Conservation (phyloP, 2,797 vertebrate genomes). For the Tapera naevia region DNA sequence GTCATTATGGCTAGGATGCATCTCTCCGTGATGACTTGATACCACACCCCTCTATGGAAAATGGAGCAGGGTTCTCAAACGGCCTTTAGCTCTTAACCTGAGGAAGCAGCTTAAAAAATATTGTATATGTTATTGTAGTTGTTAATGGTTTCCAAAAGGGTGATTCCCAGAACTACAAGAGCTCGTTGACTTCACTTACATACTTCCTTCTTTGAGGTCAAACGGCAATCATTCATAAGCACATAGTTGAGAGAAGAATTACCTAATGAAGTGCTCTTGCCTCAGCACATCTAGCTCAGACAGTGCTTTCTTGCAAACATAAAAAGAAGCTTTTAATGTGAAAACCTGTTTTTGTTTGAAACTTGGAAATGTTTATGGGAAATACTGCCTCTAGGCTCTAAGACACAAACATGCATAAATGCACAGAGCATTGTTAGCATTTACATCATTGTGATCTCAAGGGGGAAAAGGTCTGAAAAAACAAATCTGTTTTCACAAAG, state of each 20-base stretch:
- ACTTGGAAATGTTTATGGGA: neutral
- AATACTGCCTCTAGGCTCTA: constrained; percentile 16
- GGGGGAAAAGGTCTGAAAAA: constrained; percentile 17
- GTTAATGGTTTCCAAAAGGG: constrained; percentile 11
- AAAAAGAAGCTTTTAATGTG: constrained; percentile 22
- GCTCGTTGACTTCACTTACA: neutral
- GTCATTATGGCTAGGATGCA: neutral
- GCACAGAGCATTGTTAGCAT: neutral
- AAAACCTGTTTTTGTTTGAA: constrained; percentile 41
- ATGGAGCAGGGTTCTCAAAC: neutral
- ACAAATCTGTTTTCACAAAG: constrained; percentile 16
- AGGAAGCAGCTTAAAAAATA: constrained; percentile 23
- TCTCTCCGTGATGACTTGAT: neutral
- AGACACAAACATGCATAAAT: neutral
- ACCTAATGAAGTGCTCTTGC: constrained; percentile 46
- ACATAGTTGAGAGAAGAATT: constrained; percentile 36
- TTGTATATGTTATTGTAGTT: neutral
- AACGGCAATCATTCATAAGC: neutral
- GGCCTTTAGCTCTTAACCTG: neutral
- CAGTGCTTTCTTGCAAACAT: neutral
- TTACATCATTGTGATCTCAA: neutral
- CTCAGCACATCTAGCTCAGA: neutral
- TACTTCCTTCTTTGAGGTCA: constrained; percentile 6
- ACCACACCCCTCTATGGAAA: neutral
- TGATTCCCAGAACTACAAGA: neutral